Percentiles rank a stretch among this genome's conserved stretches.
These are phyloP conservation scores for Microtus montanus DNA, from an alignment of 2,113 vertebrate genomes.

Conservation along the genomic window DNA sequence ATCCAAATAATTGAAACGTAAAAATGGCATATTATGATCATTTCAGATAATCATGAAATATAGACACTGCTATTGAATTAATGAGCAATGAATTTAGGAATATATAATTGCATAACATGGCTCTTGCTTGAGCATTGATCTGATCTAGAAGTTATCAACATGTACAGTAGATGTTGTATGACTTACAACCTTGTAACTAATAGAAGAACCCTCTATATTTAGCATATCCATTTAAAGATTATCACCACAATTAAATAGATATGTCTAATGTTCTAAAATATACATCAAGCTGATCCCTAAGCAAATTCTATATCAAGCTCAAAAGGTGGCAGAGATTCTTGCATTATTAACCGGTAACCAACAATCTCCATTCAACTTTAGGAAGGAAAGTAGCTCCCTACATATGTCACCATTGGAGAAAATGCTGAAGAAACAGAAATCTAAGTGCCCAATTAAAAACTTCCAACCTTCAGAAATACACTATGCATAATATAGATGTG, in stretches of 20 bases:
- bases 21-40: background rate
- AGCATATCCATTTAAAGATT: slow-evolving; percentile 21
- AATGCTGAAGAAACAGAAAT: background rate
- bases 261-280: background rate
- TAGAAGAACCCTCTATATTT: background rate
- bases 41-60: background rate
- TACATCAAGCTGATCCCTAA: slow-evolving; percentile 19
- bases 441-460: background rate
- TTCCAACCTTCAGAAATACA: background rate
- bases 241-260: background rate
- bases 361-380: background rate
- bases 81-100: slow-evolving; percentile 18
- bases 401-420: background rate
- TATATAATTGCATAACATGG: background rate
- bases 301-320: background rate
- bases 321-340: background rate
- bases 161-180: background rate
- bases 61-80: background rate
- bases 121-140: background rate
- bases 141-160: background rate
- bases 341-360: background rate
- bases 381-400: background rate
- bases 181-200: background rate
- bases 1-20: background rate
- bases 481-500: background rate